A percentile compares a stretch with the other conserved stretches of the same genome.
phyloP scores from a whole-genome alignment of 2,797 vertebrate species.

The Falco concolor region DNA sequence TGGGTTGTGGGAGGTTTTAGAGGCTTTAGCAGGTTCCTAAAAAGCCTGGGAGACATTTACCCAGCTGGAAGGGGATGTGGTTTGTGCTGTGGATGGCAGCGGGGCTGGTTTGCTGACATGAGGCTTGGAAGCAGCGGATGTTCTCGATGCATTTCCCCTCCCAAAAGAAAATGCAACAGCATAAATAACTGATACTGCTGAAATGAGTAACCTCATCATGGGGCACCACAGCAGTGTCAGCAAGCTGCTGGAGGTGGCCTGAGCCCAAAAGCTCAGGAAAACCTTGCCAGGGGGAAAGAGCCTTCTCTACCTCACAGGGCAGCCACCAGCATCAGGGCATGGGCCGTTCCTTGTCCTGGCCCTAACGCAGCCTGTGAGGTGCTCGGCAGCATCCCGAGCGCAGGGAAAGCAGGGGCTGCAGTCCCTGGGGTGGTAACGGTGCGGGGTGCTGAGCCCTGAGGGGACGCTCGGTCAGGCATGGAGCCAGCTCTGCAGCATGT shows the following conservation, averaged over 20 bases:
- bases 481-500: neutral
- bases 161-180: neutral
- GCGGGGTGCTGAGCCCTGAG: rapidly evolving
- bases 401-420: neutral
- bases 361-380: neutral
- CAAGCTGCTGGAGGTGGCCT: neutral
- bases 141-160: neutral
- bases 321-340: neutral
- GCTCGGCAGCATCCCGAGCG: neutral
- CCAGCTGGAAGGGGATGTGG: neutral
- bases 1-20: neutral
- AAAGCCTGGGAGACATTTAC: neutral
- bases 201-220: neutral
- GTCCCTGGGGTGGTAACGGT: neutral
- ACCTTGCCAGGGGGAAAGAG: neutral
- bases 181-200: neutral
- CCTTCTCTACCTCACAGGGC: neutral
- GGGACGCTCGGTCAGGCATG: rapidly evolving
- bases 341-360: neutral
- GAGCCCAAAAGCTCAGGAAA: neutral
- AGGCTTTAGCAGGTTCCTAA: neutral
- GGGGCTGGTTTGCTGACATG: neutral
- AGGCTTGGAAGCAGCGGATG: neutral
- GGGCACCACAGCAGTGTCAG: neutral
- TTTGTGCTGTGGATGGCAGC: neutral